These are phyloP conservation scores for Montipora capitata DNA, from an alignment of 92 coral and sea anemone species.

Conservation along the genomic window DNA sequence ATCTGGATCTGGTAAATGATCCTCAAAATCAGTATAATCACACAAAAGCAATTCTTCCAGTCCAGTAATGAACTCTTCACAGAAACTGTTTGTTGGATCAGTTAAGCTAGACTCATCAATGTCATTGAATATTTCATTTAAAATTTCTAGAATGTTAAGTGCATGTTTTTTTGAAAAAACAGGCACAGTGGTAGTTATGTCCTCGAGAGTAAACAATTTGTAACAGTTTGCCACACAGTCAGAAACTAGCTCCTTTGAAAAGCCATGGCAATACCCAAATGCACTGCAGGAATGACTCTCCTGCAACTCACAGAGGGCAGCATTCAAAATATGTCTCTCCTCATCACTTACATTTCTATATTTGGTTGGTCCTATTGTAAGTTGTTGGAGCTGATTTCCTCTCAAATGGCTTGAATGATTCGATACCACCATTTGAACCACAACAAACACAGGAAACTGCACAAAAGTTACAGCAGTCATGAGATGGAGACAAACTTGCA, in stretches of 20 bases:
- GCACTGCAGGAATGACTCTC: conserved; percentile 17
- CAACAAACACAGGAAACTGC: conserved; percentile 47
- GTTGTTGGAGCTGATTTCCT: conserved; percentile 6
- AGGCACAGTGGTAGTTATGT: conserved; percentile 20
- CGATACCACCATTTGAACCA: conserved; percentile 27
- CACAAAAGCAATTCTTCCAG: conserved; percentile 19
- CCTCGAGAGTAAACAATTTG: conserved; percentile 39
- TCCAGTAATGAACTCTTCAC: conserved; percentile 14
- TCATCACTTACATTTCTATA: conserved; percentile 28
- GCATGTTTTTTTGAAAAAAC: conserved; percentile 22
- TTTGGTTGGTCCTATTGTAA: conserved; percentile 9
- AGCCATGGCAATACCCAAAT: conserved; percentile 47
- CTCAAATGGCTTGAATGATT: conserved; percentile 49
- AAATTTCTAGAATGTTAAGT: conserved; percentile 24
- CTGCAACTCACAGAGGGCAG: conserved; percentile 30
- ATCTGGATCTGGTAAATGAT: conserved; percentile 21
- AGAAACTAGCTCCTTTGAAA: conserved; percentile 28
- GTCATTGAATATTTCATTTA: conserved; percentile 17
- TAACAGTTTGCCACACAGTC: conserved; percentile 21
- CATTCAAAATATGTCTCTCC: conserved; percentile 22
- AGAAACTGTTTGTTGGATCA: neutral
- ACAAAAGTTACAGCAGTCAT: conserved; percentile 62
- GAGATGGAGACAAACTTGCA: conserved; percentile 42
- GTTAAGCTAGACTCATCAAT: conserved; percentile 9
- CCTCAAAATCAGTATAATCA: conserved; percentile 11